Percentiles rank a stretch among this genome's conserved stretches.
phyloP scores from a whole-genome alignment of 1,140 invertebrate genomes.

The Hydropsyche tenuis region DNA sequence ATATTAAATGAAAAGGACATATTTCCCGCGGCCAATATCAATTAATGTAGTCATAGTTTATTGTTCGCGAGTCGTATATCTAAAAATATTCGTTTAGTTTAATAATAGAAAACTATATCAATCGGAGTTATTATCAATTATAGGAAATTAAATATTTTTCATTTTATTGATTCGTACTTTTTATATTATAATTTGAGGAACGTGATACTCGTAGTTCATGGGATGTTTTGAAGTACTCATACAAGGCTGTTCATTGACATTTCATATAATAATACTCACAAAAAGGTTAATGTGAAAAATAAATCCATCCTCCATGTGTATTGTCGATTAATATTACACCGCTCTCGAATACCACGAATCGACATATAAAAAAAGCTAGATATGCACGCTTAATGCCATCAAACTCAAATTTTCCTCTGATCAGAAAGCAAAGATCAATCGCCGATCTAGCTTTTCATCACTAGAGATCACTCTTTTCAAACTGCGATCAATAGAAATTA shows the following conservation, averaged over 20 bases:
- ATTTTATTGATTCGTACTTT: background rate
- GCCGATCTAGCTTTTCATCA: too few relatives aligned
- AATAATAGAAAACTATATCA: too few relatives aligned
- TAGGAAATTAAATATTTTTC: background rate
- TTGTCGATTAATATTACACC: conserved; percentile 10
- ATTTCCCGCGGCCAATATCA: too few relatives aligned
- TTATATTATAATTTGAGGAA: background rate
- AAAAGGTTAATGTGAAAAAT: conserved; percentile 11
- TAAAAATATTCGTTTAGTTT: too few relatives aligned
- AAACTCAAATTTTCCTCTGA: too few relatives aligned
- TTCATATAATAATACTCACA: background rate
- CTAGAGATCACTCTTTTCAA: too few relatives aligned
- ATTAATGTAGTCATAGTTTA: too few relatives aligned
- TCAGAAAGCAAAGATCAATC: too few relatives aligned
- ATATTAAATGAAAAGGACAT: too few relatives aligned
- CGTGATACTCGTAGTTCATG: background rate
- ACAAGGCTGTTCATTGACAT: conserved; percentile 7
- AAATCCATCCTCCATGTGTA: background rate
- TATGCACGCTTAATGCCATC: background rate
- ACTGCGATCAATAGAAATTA: too few relatives aligned
- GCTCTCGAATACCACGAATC: conserved; percentile 2
- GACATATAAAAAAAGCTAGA: background rate
- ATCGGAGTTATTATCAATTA: too few relatives aligned
- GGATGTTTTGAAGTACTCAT: background rate
- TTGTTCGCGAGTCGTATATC: too few relatives aligned